Base-by-base conservation (phyloP, 2,888 invertebrate genomes). In the Stictocephala bisonia region DNA sequence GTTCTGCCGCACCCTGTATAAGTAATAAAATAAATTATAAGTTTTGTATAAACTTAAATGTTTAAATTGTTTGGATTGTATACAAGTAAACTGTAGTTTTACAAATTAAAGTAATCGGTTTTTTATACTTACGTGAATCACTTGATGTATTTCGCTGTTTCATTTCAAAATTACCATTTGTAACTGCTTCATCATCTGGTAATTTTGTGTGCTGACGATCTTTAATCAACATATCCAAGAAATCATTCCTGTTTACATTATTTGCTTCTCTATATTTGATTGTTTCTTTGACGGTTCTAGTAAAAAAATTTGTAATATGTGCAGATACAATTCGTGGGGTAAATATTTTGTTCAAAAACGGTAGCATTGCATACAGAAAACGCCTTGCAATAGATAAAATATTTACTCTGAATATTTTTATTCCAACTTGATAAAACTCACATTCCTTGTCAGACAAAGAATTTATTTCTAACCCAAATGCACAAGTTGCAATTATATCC, bases 401-500 rank as follows among this genome's bases (percentile, higher is more conserved):
- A n/a, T 18, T 22, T 13, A 24, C 13, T 6, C 53, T 7, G 29
- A 69, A 69, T 13, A 69, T 40, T 53, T 35, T 26, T n/a, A 31
- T 9, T 51, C 53, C 69, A 6, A 22, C 20, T 6, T 53, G 35
- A 11, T 53, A 35, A 35, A 88, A 87, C 77, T 86, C 84, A 1
- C 86, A 84, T 77, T 87, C 85, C 76, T 84, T 84, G 75, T 85
- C 84, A 66, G 82, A 84, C n/a, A 87, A 80, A 6, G 87, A 86
- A 76, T 87, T 85, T 74, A 85, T 85, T 79, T 86, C 85, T 13
- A 88, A 86, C 2, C 87, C 88, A 83, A 88, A 88, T 15, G 87
- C 87, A 81, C 87, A 87, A 22, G 86, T 85, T n/a, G 87, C 87
- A 72, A 88, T 88, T 0, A 87, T 86, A 81, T 88, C 87, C 69